Evolutionary conservation across 92 coral and sea anemone species (phyloP), one percentile per base, ranked within the genome.

Genomic region (Phymanthus crucifer): DNA sequence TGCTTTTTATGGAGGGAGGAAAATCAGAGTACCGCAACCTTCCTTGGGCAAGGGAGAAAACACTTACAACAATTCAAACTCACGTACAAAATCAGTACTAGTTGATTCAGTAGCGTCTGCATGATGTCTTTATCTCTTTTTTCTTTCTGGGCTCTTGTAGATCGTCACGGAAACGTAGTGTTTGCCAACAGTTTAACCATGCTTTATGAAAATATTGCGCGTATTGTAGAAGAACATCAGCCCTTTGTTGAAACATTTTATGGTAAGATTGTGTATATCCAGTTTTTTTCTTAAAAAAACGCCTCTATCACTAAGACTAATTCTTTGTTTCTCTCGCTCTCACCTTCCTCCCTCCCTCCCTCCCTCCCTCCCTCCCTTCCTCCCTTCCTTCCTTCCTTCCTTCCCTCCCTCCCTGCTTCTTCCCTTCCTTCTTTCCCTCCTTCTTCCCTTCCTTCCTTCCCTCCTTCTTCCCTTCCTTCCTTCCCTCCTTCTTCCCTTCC

Each of bases 241-340:
- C 99, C 99, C 9, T 88, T 91, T 73, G 98, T 96, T 24, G 98
- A 93, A 76, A 96, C 99, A 18, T 96, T 93, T 70, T 96, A 96
- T 75, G 99, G 99, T 96, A 76, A 89, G 24, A 54, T 54, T n/a
- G n/a, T n/a, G n/a, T n/a, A n/a, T n/a, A n/a, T n/a, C n/a, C n/a
- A n/a, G n/a, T n/a, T n/a, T n/a, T 54, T 24, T 54, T 21, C 64
- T 6, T 54, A 9, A 3, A 10, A 4, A 16, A 17, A 50, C 18
- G 4, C n/a, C 4, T 54, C 64, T 14, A 24, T 54, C 64, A 21
- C 11, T 1, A 0, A 21, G 24, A 26, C n/a, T 54, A 4, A 10
- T 54, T 21, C 27, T 13, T 54, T 54, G 26, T 13, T 54, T 54
- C 5, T 19, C 13, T 43, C 48, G 14, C n/a, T 54, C 27, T 50